These are phyloP conservation scores for Austrofundulus limnaeus DNA, from an alignment of 2,113 vertebrate genomes.

Conservation along the genomic window DNA sequence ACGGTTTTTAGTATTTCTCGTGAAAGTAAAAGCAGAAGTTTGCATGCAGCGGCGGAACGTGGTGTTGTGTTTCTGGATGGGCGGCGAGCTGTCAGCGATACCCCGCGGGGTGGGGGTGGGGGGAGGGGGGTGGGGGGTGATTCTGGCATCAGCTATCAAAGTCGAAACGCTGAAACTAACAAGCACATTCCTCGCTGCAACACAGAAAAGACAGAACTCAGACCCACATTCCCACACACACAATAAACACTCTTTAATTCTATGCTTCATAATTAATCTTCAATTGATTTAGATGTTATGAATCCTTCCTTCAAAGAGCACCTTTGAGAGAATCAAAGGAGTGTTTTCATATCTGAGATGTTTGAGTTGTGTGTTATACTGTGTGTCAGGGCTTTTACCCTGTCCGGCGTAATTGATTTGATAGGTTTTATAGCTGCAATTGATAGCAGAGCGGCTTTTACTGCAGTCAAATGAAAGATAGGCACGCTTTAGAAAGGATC, in stretches of 20 bases:
- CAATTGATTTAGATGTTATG: not conserved
- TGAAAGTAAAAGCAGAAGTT: slow-evolving; percentile 46
- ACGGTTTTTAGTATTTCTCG: slow-evolving; percentile 33
- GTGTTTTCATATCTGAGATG: slow-evolving; percentile 31
- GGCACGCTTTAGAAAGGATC: slow-evolving; percentile 32
- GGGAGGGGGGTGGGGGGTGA: slow-evolving; percentile 27
- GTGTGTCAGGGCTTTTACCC: slow-evolving; percentile 38
- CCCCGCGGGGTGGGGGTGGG: slow-evolving; percentile 14
- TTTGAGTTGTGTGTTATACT: slow-evolving; percentile 29
- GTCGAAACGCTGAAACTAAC: slow-evolving; percentile 42
- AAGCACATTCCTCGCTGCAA: slow-evolving; percentile 38
- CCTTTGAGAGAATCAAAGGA: slow-evolving; percentile 17
- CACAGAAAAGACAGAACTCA: not conserved
- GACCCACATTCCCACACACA: not conserved
- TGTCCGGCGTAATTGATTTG: slow-evolving; percentile 33
- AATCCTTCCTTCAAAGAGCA: slow-evolving; percentile 4
- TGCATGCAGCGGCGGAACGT: slow-evolving; percentile 47
- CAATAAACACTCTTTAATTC: not conserved
- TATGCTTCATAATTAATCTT: not conserved
- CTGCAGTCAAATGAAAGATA: slow-evolving; percentile 50
- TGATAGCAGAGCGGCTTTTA: slow-evolving; percentile 43
- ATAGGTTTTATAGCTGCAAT: slow-evolving; percentile 41
- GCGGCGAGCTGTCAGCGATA: slow-evolving; percentile 50
- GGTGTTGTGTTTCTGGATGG: slow-evolving; percentile 53
- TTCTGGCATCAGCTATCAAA: slow-evolving; percentile 52